A percentile compares a stretch with the other conserved stretches of the same genome.
These are phyloP conservation scores for Glaucidium brasilianum DNA, from an alignment of 2,113 vertebrate species.

Conservation along the genomic window DNA sequence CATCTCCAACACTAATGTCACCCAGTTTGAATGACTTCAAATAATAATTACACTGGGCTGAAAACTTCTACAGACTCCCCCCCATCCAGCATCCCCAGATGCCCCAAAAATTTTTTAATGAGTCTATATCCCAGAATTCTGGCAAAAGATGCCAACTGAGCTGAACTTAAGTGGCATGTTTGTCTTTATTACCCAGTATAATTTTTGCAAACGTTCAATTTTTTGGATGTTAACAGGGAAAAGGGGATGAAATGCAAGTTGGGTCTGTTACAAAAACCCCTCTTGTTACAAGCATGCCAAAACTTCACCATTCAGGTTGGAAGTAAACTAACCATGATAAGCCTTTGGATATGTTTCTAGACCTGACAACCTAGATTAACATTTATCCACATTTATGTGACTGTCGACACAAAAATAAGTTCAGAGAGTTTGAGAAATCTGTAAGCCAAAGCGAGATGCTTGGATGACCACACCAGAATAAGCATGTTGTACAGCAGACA, in stretches of 20 bases:
- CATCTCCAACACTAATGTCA: accelerated
- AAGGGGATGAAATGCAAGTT: background rate
- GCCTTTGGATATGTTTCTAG: background rate
- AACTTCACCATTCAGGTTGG: background rate
- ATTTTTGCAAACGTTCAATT: background rate
- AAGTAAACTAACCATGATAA: background rate
- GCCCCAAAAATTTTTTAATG: background rate
- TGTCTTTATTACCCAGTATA: background rate
- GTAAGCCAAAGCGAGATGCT: background rate
- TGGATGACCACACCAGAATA: background rate
- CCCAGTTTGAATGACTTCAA: background rate
- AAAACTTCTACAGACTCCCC: background rate
- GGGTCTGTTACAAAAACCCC: background rate
- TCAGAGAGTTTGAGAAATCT: background rate
- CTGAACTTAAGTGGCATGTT: background rate
- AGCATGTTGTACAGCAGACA: background rate
- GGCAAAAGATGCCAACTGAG: background rate
- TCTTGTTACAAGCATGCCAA: background rate
- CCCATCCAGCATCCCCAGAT: background rate
- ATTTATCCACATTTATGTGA: background rate
- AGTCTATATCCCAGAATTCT: background rate
- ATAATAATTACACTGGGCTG: background rate
- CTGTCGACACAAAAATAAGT: background rate
- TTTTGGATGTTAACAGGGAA: background rate
- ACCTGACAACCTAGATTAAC: background rate